Evolutionary conservation across 1,140 invertebrate species (phyloP).

Genomic region (Protaetia brevitarsis): DNA sequence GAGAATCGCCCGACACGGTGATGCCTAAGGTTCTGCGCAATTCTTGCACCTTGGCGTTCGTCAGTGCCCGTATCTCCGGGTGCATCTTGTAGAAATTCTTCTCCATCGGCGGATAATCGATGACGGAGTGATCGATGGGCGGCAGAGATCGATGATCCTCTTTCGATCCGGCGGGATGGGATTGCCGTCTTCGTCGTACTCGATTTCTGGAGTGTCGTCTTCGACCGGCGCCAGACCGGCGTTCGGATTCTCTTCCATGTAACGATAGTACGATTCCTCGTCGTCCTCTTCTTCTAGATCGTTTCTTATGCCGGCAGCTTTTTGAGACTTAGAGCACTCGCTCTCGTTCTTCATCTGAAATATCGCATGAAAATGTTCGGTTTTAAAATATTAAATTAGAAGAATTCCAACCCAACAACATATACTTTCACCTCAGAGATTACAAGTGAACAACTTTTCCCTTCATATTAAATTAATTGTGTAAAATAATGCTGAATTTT

Average conservation of each 20-base stretch:
- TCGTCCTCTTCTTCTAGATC: constrained; percentile 96
- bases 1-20: constrained; percentile 71
- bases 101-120: constrained; percentile 83
- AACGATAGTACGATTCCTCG: constrained; percentile 88
- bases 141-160: constrained; percentile 92
- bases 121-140: constrained; percentile 90
- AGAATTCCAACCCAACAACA: too few species aligned
- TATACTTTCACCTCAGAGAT: too few species aligned
- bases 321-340: constrained; percentile 25
- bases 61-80: constrained; percentile 82
- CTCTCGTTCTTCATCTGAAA: constrained; percentile 34
- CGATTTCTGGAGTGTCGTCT: constrained; percentile 83
- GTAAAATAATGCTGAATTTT: neutral
- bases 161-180: constrained; percentile 87
- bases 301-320: constrained; percentile 78
- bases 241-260: constrained; percentile 96
- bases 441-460: too few species aligned
- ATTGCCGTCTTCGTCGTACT: constrained; percentile 97
- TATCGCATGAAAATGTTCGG: too few species aligned
- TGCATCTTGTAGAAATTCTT: constrained; percentile 97
- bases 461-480: too few species aligned
- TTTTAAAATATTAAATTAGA: too few species aligned
- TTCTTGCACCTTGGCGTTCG: constrained; percentile 64
- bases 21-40: constrained; percentile 59
- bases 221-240: constrained; percentile 76